Conservation (phyloP, 2,888 invertebrate species). For the Ichneumon xanthorius region DNA sequence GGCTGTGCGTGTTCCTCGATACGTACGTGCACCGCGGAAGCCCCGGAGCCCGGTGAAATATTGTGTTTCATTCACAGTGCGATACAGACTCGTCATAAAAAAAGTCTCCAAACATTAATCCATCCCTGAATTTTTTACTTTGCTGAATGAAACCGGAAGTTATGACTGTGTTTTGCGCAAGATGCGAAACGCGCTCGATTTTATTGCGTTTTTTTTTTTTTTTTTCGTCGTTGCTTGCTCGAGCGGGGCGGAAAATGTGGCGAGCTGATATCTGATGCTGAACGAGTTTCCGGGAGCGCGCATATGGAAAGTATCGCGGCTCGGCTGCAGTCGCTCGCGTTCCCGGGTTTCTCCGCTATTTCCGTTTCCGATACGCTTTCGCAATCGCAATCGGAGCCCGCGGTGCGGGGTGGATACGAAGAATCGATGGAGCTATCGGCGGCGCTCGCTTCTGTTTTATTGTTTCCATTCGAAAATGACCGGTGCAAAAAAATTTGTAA, state of each 20-base stretch:
- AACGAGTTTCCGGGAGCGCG: background rate
- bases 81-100: background rate
- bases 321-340: background rate
- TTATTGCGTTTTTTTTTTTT: background rate
- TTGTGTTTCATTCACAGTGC: background rate
- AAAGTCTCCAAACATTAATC: constrained; percentile 17
- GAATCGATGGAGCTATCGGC: background rate
- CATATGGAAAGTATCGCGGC: constrained; percentile 1
- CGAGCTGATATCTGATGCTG: background rate
- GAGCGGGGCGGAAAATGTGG: background rate
- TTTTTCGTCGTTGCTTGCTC: background rate
- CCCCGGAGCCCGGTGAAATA: background rate
- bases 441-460: background rate
- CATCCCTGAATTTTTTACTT: background rate
- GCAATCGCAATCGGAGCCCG: background rate
- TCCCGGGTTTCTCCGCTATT: background rate
- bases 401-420: background rate
- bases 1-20: constrained; percentile 9
- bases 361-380: background rate
- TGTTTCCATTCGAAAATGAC: background rate
- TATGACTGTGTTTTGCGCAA: background rate
- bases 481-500: background rate
- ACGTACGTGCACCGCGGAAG: background rate
- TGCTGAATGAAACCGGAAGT: background rate
- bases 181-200: background rate